Evolutionary conservation across 2,888 invertebrate species (phyloP), one percentile per base, ranked within the genome.

Genomic region (Polia nebulosa): DNA sequence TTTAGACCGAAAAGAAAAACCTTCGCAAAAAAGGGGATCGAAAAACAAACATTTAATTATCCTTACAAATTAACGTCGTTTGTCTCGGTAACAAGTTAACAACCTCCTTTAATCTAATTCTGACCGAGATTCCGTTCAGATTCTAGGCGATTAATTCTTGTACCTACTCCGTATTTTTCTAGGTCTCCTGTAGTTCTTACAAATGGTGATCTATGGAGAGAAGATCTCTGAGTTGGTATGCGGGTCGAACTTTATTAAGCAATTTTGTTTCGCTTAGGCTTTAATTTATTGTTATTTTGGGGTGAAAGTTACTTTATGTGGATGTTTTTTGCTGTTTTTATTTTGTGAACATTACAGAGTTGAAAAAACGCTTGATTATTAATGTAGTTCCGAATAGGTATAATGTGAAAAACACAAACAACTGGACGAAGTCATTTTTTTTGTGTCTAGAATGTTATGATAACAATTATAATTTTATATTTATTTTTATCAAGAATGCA

Each of bases 81-180:
- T 76, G 77, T 80, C 62, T 66, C 49, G 61, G 77, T 66, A 80
- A 64, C 80, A 76, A 80, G 80, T 73, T 80, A 80, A 73, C 73
- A 82, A 63, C 63, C 57, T 68, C 20, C 49, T 49, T 70, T 80
- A 82, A 81, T 82, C 83, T 73, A 71, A 82, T 81, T 66, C 74
- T 70, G 57, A 70, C 73, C 65, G 63, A 73, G 77, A 82, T 81
- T 77, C 57, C 52, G 70, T 77, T 45, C 62, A 80, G 73, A 82
- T 82, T 73, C 65, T 55, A 49, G 55, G 44, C 73, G 61, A 81
- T 81, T 73, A 82, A 80, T 81, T 77, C 70, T 80, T 68, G 44
- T 82, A 67, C n/a, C n/a, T n/a, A n/a, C 80, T 53, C 52, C n/a
- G 69, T 73, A 65, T 80, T 82, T 82, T 80, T 81, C 69, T 80